phyloP scores from a whole-genome alignment of 2,113 vertebrate species.

The Festucalex cinctus region DNA sequence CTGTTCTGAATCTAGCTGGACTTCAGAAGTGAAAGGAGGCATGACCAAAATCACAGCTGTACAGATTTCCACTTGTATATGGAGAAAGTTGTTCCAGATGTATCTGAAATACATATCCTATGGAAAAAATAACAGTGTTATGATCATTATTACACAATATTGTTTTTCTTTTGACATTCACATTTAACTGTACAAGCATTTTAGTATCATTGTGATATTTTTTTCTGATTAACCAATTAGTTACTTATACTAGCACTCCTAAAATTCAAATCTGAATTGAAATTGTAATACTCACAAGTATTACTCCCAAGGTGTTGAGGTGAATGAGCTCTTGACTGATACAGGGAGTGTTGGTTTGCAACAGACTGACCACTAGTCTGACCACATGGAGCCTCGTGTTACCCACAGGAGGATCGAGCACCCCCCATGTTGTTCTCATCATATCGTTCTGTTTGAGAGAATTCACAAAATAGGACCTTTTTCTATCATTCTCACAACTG shows the following conservation, averaged over 20 bases:
- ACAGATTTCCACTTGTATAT: slow-evolving; percentile 98
- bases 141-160: neutral
- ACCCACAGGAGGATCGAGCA: slow-evolving; percentile 93
- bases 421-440: slow-evolving; percentile 96
- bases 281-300: slow-evolving; percentile 80
- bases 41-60: slow-evolving; percentile 93
- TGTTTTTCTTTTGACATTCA: neutral
- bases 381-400: slow-evolving; percentile 94
- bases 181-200: too few relatives aligned
- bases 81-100: slow-evolving; percentile 98
- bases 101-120: slow-evolving; percentile 99
- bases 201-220: too few relatives aligned
- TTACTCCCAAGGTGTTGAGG: slow-evolving; percentile 92
- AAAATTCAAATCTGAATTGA: neutral
- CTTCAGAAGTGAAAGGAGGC: slow-evolving; percentile 80
- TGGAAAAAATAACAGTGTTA: neutral
- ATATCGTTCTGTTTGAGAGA: slow-evolving; percentile 78
- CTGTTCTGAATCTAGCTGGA: slow-evolving; percentile 71
- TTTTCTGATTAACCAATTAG: neutral
- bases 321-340: slow-evolving; percentile 92
- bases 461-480: neutral
- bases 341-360: slow-evolving; percentile 87
- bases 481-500: too few relatives aligned
- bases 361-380: slow-evolving; percentile 88
- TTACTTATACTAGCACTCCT: too few relatives aligned